Evolutionary conservation across 2,113 vertebrate genomes (phyloP).

Genomic region (Rafetus swinhoei): DNA sequence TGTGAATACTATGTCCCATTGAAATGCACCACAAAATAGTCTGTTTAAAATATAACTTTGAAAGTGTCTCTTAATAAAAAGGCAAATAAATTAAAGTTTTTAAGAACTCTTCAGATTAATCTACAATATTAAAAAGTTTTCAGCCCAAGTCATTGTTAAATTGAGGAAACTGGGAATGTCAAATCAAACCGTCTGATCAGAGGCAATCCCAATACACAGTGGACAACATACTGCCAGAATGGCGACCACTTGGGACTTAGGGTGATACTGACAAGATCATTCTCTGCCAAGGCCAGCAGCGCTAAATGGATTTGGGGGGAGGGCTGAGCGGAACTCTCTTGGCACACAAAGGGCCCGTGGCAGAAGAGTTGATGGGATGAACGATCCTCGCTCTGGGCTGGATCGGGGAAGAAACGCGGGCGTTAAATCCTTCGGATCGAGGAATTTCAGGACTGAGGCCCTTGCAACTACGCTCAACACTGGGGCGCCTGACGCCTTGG

Average conservation of each 20-base stretch:
- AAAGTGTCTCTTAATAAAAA: neutral
- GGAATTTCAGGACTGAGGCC: rapidly evolving
- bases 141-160: rapidly evolving
- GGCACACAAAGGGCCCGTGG: neutral
- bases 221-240: rapidly evolving
- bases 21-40: neutral
- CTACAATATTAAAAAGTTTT: rapidly evolving
- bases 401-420: neutral
- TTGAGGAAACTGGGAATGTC: rapidly evolving
- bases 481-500: rapidly evolving
- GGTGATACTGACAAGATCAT: neutral
- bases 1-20: neutral
- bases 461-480: neutral
- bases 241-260: neutral
- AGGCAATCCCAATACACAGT: neutral
- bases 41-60: neutral
- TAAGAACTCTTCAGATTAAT: neutral
- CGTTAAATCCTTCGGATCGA: rapidly evolving
- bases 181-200: rapidly evolving
- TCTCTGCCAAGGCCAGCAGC: neutral
- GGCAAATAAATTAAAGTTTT: rapidly evolving
- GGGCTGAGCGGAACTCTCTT: neutral
- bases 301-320: neutral
- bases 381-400: neutral
- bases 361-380: rapidly evolving